A percentile compares a stretch with the other conserved stretches of the same genome.
phyloP scores from a whole-genome alignment of 2,797 vertebrate genomes.

The Parauchenoglanis punctatus region DNA sequence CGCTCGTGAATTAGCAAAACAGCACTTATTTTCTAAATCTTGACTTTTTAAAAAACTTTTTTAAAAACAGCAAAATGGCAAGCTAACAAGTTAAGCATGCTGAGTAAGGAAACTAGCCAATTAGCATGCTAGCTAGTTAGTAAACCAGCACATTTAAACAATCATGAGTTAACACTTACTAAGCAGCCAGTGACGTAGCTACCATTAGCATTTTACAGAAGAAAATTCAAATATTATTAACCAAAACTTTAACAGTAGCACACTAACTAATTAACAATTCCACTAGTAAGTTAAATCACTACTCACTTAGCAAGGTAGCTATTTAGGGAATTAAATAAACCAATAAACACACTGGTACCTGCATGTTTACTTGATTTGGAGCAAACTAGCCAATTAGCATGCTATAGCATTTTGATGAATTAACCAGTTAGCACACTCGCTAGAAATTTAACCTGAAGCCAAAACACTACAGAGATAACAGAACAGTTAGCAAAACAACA shows the following conservation, averaged over 20 bases:
- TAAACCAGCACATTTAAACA: too few species aligned
- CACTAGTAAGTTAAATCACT: background rate
- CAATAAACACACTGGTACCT: background rate
- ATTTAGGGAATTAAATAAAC: background rate
- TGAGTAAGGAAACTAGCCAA: too few species aligned
- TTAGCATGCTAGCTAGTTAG: background rate
- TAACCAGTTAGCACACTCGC: background rate
- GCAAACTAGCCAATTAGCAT: background rate
- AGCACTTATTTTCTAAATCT: background rate
- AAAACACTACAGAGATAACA: background rate
- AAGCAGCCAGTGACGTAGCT: background rate
- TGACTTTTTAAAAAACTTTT: background rate
- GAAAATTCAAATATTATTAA: background rate
- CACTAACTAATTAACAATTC: background rate
- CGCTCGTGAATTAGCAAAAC: too few species aligned
- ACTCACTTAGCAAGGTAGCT: background rate
- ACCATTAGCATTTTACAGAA: background rate
- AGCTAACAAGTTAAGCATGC: background rate
- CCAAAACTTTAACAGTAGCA: background rate
- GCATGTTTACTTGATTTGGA: background rate
- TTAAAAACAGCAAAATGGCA: background rate
- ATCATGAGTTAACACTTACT: background rate
- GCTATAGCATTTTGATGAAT: background rate
- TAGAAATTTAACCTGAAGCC: background rate
- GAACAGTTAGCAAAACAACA: background rate